Base-by-base conservation (phyloP, 1,140 invertebrate genomes). In the Euwallacea similis region DNA sequence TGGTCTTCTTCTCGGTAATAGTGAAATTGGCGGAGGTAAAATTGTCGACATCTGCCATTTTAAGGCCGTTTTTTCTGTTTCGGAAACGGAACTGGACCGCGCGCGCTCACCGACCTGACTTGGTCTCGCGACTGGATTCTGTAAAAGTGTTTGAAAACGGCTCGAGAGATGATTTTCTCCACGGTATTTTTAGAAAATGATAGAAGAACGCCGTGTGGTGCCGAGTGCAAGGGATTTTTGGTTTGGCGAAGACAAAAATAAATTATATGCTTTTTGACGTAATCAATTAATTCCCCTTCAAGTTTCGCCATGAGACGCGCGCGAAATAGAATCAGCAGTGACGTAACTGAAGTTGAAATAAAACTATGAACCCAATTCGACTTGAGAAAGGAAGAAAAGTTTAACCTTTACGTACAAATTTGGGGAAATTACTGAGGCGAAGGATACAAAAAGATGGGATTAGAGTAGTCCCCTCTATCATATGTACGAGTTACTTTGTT, bases 11-110 rank as follows among this genome's bases (percentile, higher is more conserved):
- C 85, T 93, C 90, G 76, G 90, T 91, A 78, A 90, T 90, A 79
- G 90, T 89, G 82, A 88, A 92, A 84, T 92, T 90, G 86, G 91
- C 90, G 86, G 89, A 88, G 71, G 90, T 88, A 46, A 72, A 74
- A 42, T 68, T 88, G 83, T 94, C 92, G 80, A 93, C 92, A 86
- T 94, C 92, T 82, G 91, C 91, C 92, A 94, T 93, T 83, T 66
- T 53, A 10, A 50, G 44, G 10, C 33, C 44, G 15, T 42, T 69
- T 61, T 69, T 69, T 69, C 7, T 42, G 59, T 41, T 21, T 59
- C 61, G 59, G 66, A 66, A 69, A 69, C 50, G 13, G 44, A 69
- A 70, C 55, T 33, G 62, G 21, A 62, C 16, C 59, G 73, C 69
- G 73, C 75, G 73, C 72, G 72, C 73, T 73, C 69, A 73, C 73